Conservation (phyloP, 2,888 invertebrate genomes). For the Caenorhabditis sp. region DNA sequence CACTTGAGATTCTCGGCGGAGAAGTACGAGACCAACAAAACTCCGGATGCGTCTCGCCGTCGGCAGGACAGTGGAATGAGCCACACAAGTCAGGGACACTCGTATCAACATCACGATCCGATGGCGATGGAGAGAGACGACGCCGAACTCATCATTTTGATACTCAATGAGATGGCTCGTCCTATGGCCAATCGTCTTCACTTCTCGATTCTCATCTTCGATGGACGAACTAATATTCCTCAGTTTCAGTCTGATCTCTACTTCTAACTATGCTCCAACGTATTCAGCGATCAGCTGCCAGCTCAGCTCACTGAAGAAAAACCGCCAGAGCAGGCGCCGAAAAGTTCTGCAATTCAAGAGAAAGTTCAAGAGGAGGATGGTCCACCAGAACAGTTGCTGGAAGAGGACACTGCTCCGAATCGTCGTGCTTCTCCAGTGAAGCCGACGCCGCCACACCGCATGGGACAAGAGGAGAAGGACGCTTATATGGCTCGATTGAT, state of each 20-base stretch:
- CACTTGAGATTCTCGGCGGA: conserved; percentile 35
- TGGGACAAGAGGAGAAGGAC: too few species aligned
- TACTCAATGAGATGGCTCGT: too few species aligned
- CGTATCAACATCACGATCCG: conserved; percentile 9
- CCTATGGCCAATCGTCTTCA: too few species aligned
- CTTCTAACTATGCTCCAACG: not conserved
- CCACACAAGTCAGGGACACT: not conserved
- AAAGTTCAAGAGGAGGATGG: not conserved
- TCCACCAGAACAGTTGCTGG: too few species aligned
- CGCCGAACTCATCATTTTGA: too few species aligned
- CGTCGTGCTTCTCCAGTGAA: too few species aligned
- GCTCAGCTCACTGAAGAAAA: conserved; percentile 49
- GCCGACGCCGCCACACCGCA: too few species aligned
- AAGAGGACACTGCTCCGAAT: too few species aligned
- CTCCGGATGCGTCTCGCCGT: not conserved
- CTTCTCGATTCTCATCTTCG: too few species aligned
- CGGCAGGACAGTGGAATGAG: conserved; percentile 15
- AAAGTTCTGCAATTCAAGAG: not conserved
- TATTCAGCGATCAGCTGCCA: conserved; percentile 46
- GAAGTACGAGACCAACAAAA: conserved; percentile 3
- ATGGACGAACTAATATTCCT: too few species aligned
- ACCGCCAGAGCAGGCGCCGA: conserved; percentile 27
- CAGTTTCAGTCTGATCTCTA: too few species aligned
- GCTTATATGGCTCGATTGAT: conserved; percentile 32
- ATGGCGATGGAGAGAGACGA: too few species aligned